A percentile compares a stretch with the other conserved stretches of the same genome.
phyloP scores from a whole-genome alignment of 2,797 vertebrate genomes.

The Ispidina lecontei region DNA sequence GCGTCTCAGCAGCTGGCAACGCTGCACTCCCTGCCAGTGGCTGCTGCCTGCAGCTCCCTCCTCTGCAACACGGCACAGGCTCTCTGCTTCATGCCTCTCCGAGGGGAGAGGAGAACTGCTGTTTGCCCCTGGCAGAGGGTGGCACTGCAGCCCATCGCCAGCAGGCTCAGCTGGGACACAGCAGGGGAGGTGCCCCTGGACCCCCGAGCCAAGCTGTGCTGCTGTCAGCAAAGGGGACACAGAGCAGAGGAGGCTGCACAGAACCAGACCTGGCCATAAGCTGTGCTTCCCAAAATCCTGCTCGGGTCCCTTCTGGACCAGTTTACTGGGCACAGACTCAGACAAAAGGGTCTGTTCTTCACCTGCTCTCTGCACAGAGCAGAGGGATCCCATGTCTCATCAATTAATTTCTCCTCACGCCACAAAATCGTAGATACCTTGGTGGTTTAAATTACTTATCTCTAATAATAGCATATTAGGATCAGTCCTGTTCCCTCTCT shows the following conservation, averaged over 20 bases:
- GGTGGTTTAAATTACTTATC: conserved; percentile 28
- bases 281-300: background rate
- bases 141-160: too few relatives aligned
- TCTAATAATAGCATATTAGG: conserved; percentile 5
- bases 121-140: too few relatives aligned
- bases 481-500: background rate
- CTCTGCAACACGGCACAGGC: background rate
- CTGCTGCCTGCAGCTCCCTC: background rate
- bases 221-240: too few relatives aligned
- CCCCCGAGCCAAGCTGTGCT: too few relatives aligned
- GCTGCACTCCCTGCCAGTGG: background rate
- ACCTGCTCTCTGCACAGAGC: background rate
- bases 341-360: background rate
- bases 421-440: background rate
- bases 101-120: too few relatives aligned
- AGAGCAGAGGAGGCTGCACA: background rate
- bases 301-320: background rate
- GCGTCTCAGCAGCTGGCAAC: background rate
- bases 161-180: too few relatives aligned
- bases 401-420: background rate
- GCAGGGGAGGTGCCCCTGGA: too few relatives aligned
- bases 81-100: background rate
- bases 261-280: background rate
- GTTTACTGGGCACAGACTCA: background rate
- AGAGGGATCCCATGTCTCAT: background rate